A percentile compares a stretch with the other conserved stretches of the same genome.
Conservation (phyloP, 2,888 invertebrate species). For the Trilocha varians region DNA sequence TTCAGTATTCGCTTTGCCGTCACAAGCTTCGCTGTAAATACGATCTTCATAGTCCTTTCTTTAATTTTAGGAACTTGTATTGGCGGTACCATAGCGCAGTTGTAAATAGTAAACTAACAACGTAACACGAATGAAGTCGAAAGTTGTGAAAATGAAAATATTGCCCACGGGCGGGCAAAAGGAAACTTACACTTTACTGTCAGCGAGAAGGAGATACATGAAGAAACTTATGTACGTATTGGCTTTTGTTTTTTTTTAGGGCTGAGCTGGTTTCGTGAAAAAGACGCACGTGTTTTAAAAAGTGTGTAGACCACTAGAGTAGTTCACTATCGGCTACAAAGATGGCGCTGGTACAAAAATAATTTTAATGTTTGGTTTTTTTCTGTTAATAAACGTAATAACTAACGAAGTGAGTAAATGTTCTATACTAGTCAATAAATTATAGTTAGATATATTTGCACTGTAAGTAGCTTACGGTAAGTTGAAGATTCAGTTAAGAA, state of each 20-base stretch:
- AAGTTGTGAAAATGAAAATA: constrained; percentile 74
- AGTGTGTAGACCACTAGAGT: no score
- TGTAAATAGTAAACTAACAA: constrained; percentile 23
- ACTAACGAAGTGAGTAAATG: no score
- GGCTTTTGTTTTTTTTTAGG: not conserved
- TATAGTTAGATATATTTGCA: no score
- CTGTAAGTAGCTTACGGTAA: no score
- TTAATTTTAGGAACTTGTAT: constrained; percentile 40
- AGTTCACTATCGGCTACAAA: no score
- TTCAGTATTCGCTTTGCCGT: constrained; percentile 15
- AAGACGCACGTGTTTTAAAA: no score
- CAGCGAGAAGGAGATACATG: constrained; percentile 76
- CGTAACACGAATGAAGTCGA: constrained; percentile 64
- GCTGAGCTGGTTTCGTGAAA: constrained; percentile 8
- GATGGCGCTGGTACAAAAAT: no score
- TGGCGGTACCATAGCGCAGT: constrained; percentile 19
- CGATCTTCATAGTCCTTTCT: constrained; percentile 45
- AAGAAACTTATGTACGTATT: constrained; percentile 77
- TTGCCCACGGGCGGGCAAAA: constrained; percentile 73
- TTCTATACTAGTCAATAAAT: no score
- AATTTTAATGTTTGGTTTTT: no score
- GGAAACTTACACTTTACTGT: constrained; percentile 75
- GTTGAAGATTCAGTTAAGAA: no score
- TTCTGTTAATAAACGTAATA: no score
- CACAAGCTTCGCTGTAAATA: constrained; percentile 42